Evolutionary conservation across 2,113 vertebrate species (phyloP).

Genomic region (Trochalopteron elliotii): DNA sequence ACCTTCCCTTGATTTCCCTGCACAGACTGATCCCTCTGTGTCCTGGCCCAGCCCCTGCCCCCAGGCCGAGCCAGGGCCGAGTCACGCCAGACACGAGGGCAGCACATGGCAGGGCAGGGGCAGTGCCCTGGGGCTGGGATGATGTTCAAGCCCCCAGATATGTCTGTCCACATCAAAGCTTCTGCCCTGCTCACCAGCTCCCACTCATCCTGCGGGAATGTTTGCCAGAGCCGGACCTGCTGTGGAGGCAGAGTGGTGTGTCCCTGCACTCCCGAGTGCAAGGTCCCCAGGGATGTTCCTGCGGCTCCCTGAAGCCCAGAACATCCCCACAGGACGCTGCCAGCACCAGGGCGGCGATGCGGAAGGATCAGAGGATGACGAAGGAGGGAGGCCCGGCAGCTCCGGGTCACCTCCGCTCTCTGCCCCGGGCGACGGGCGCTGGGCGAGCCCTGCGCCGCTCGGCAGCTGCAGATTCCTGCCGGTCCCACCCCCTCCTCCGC

Average conservation of each 20-base stretch:
- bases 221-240: background rate
- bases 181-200: background rate
- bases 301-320: background rate
- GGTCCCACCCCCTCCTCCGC: background rate
- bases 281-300: background rate
- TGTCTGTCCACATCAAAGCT: background rate
- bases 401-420: background rate
- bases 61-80: background rate
- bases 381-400: background rate
- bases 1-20: background rate
- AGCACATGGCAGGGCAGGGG: conserved; percentile 9
- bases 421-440: background rate
- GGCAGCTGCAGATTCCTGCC: conserved; percentile 53
- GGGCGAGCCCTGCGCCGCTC: background rate
- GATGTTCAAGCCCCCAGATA: background rate
- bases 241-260: rapidly evolving
- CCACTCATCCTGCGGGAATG: background rate
- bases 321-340: rapidly evolving
- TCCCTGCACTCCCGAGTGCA: rapidly evolving
- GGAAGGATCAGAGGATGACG: background rate
- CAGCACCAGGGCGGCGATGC: background rate
- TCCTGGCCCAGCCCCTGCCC: background rate
- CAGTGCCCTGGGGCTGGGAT: background rate
- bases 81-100: conserved; percentile 33
- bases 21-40: background rate